Base-by-base conservation (phyloP, 2,113 vertebrate species). In the Urocolius indicus region DNA sequence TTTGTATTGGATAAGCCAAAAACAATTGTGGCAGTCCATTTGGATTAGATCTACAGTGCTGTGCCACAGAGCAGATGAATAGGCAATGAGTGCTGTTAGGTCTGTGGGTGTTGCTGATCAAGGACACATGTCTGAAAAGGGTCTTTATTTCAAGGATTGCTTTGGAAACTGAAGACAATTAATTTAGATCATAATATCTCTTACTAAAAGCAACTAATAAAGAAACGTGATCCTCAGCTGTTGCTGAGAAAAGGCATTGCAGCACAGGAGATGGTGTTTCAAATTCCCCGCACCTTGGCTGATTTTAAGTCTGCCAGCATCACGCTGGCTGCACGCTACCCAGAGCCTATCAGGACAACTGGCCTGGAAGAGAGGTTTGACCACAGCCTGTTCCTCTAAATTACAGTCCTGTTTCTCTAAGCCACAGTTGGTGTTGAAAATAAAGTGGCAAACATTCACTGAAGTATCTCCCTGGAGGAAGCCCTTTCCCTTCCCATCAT, bases 321-420 rank as follows among this genome's bases (percentile, higher is more conserved):
- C 21, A 15, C 0, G 0, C 48, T 38, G 72, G 46, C n/a, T 62
- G 52, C 23, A n/a, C 1, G 3, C 14, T 32, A 5, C 43, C 38
- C 26, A n/a, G 29, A 67, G 36, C 23, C 18, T 23, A 13, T 1
- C 9, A 30, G 34, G 58, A 36, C 11, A 75, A 5, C 7, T 23
- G 63, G 16, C 1, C 36, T 62, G 26, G 43, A 72, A 34, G 48
- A 82, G 10, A 54, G 17, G 7, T 79, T 4, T 45, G 59, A 14
- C 41, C 30, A 89, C 29, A 49, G 4, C 8, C 19, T 51, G 5
- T 1, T 59, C 29, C n/a, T 75, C 48, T 52, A 29, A 46, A 84
- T 5, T 32, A 21, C 3, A 38, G 26, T 15, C 46, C 20, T 66
- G 11, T 41, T 76, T 54, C 72, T 57, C 13, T 13, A 49, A 36